Percentiles rank a stretch among this genome's conserved stretches.
These are phyloP conservation scores for Orchesellides sinensis DNA, from an alignment of 2,888 invertebrate genomes.

Conservation along the genomic window DNA sequence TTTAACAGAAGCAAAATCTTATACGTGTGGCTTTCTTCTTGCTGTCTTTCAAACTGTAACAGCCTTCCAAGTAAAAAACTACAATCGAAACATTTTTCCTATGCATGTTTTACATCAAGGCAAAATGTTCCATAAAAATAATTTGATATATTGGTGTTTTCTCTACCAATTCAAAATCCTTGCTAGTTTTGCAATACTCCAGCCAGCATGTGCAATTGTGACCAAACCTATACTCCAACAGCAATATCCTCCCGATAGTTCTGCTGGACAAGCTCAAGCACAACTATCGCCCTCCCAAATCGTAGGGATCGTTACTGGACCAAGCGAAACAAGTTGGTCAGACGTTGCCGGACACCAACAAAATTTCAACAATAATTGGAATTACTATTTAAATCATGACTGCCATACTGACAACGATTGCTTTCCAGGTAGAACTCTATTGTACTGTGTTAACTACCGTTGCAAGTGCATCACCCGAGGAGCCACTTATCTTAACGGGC, in stretches of 20 bases:
- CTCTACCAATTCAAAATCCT: no score
- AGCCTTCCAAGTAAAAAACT: no score
- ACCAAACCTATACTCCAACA: slow-evolving; percentile 1
- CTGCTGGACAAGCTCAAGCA: neutral
- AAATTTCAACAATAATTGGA: neutral
- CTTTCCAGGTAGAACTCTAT: slow-evolving; percentile 11
- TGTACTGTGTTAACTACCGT: slow-evolving; percentile 18
- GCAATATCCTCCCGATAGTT: neutral
- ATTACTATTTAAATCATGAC: neutral
- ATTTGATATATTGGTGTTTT: no score
- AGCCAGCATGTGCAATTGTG: slow-evolving; percentile 17
- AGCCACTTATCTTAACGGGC: slow-evolving; percentile 6
- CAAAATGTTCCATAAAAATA: no score
- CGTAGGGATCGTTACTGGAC: slow-evolving; percentile 30
- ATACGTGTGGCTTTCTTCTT: no score
- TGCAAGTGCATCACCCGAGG: slow-evolving; percentile 35
- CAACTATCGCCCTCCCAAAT: neutral
- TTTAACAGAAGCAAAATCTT: no score
- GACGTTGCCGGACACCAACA: neutral
- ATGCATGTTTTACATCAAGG: no score
- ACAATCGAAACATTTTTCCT: no score
- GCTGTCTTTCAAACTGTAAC: no score
- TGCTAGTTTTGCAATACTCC: no score
- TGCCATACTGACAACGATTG: slow-evolving; percentile 32
- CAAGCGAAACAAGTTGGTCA: neutral